phyloP scores from a whole-genome alignment of 2,113 vertebrate genomes.

The Chiloscyllium plagiosum region DNA sequence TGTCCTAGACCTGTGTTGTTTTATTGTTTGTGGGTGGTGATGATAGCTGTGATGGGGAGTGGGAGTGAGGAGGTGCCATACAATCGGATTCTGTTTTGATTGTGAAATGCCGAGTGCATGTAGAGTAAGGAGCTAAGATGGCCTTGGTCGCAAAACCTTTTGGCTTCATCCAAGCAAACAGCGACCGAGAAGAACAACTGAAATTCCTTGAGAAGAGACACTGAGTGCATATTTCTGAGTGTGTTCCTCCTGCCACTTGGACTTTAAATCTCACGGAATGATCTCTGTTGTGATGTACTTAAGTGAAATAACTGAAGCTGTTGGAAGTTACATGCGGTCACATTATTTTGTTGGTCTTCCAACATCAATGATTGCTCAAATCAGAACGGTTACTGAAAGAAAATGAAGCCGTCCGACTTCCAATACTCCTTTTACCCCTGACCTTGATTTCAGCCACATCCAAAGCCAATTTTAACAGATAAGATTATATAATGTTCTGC shows the following conservation, averaged over 20 bases:
- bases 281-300: not conserved
- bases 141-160: not conserved
- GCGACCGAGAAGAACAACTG: not conserved
- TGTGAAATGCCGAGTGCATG: not conserved
- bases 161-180: not conserved
- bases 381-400: not conserved
- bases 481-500: conserved; percentile 6
- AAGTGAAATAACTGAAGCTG: not conserved
- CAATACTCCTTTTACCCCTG: not conserved
- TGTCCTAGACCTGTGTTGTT: not conserved
- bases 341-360: not conserved
- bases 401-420: not conserved
- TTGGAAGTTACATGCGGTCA: not conserved
- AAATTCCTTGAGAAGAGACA: not conserved
- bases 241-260: not conserved
- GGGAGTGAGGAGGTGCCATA: not conserved
- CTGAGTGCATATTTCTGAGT: not conserved
- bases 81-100: not conserved
- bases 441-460: not conserved
- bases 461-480: not conserved
- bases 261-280: not conserved
- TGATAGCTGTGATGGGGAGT: not conserved
- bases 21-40: not conserved
- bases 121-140: not conserved
- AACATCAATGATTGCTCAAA: not conserved